Conservation (phyloP, 2,113 vertebrate genomes). For the Halcyon senegalensis region DNA sequence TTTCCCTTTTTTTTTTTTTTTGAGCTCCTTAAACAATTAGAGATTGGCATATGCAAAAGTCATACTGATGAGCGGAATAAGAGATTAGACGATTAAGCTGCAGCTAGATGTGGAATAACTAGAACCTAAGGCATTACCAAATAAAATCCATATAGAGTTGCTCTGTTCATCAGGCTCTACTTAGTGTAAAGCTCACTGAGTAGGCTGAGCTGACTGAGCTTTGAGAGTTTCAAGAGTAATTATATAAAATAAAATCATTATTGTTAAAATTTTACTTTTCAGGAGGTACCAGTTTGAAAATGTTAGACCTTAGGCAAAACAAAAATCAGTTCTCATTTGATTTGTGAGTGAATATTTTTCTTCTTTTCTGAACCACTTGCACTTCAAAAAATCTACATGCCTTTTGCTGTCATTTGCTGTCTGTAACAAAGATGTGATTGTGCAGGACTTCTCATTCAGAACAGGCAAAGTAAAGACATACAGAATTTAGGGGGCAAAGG, state of each 20-base stretch:
- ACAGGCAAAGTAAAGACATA: not conserved
- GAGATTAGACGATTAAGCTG: not conserved
- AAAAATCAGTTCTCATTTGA: not conserved
- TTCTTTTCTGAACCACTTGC: not conserved
- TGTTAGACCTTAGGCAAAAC: not conserved
- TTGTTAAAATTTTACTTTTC: not conserved
- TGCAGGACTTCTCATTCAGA: not conserved
- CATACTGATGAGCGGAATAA: not conserved
- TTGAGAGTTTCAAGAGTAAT: not conserved
- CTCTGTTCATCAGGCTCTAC: not conserved
- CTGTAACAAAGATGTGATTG: not conserved
- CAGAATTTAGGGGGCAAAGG: not conserved
- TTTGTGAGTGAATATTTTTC: not conserved
- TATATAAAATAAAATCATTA: not conserved
- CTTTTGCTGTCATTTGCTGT: not conserved
- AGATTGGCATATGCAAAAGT: not conserved
- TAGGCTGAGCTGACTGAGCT: not conserved
- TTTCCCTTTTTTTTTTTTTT: not conserved
- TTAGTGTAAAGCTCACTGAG: not conserved
- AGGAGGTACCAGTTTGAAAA: not conserved
- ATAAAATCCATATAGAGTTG: not conserved
- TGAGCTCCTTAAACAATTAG: not conserved
- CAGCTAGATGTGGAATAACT: not conserved
- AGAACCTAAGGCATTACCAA: not conserved
- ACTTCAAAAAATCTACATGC: not conserved